phyloP scores from a whole-genome alignment of 2,113 vertebrate species.

The human (Homo sapiens) region GRCh38 chr3:147322501-147323000 shows the following conservation, averaged over 20 bases:
- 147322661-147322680: neutral
- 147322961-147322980: constrained; percentile 67
- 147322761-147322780: constrained; percentile 56
- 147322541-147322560: neutral
- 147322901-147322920: constrained; percentile 74
- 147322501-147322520: neutral
- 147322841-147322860: constrained; percentile 68
- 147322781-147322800: constrained; percentile 37
- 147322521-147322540: neutral
- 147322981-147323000: constrained; percentile 78
- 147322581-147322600: neutral
- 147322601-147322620: neutral
- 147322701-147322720: constrained; percentile 50
- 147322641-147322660: neutral
- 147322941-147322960: constrained; percentile 80
- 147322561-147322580: neutral
- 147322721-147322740: constrained; percentile 48
- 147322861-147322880: constrained; percentile 70
- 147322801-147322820: constrained; percentile 55
- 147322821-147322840: constrained; percentile 63
- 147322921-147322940: constrained; percentile 74
- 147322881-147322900: constrained; percentile 69
- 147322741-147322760: constrained; percentile 42
- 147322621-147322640: fast-evolving
- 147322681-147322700: constrained; percentile 11